Evolutionary conservation across 64 coral and sea anemone genomes (phyloP).

Genomic region (Astreopora myriophthalma): DNA sequence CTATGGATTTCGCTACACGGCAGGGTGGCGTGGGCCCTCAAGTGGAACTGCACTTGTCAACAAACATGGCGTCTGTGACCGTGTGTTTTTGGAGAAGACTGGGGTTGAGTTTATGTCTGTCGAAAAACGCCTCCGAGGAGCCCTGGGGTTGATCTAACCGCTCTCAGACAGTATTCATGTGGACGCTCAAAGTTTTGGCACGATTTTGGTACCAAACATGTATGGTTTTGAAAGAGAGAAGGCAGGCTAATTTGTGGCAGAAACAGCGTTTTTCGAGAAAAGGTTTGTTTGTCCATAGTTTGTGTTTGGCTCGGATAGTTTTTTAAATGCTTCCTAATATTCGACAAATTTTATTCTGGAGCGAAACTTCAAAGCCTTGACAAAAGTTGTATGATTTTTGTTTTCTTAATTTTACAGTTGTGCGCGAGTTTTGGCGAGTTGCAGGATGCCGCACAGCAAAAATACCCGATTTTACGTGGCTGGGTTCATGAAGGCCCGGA

Average conservation of each 20-base stretch:
- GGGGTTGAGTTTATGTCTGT: too few relatives aligned
- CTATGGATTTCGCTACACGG: too few relatives aligned
- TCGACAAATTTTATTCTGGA: background rate
- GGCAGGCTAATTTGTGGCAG: background rate
- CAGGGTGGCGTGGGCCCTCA: too few relatives aligned
- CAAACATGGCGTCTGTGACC: too few relatives aligned
- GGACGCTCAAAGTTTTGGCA: too few relatives aligned
- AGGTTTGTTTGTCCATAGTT: background rate
- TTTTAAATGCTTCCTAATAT: background rate
- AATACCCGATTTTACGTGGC: background rate
- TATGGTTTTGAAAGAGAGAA: too few relatives aligned
- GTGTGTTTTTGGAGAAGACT: too few relatives aligned
- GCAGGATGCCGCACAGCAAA: background rate
- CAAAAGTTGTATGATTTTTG: constrained; percentile 57
- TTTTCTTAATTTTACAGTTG: constrained; percentile 9
- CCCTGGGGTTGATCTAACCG: too few relatives aligned
- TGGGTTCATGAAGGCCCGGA: constrained; percentile 39
- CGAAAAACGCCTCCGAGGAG: too few relatives aligned
- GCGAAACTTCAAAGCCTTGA: constrained; percentile 18
- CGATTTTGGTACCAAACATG: too few relatives aligned
- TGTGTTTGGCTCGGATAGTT: constrained; percentile 38
- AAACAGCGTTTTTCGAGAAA: background rate
- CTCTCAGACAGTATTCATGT: too few relatives aligned
- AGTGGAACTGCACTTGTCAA: too few relatives aligned
- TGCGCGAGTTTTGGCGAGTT: background rate